Percentiles rank a stretch among this genome's conserved stretches.
Conservation (phyloP, 2,113 vertebrate species). For the Axis porcinus region DNA sequence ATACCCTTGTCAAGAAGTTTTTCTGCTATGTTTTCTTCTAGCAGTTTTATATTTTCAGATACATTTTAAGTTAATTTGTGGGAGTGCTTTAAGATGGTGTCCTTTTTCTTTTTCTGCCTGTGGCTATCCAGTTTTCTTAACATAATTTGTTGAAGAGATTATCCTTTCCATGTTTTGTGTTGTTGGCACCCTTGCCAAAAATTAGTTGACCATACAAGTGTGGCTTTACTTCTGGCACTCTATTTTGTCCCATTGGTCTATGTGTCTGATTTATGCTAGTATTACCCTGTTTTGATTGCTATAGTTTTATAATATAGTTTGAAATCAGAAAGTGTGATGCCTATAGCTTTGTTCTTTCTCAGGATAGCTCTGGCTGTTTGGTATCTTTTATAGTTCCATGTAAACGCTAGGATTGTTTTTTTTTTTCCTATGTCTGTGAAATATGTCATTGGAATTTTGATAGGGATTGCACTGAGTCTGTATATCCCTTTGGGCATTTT, state of each 20-base stretch:
- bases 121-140: not conserved
- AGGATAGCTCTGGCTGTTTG: too few relatives aligned
- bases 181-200: not conserved
- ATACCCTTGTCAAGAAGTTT: not conserved
- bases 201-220: not conserved
- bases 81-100: not conserved
- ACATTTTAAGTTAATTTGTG: not conserved
- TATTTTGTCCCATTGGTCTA: not conserved
- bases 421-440: too few relatives aligned
- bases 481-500: not conserved
- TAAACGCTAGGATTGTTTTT: too few relatives aligned
- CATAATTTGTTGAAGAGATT: not conserved
- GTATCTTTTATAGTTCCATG: too few relatives aligned
- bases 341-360: too few relatives aligned
- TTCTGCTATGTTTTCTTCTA: not conserved
- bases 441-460: too few relatives aligned
- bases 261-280: not conserved
- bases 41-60: not conserved
- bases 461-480: not conserved
- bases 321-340: not conserved
- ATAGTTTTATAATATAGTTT: not conserved
- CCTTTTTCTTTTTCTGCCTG: not conserved
- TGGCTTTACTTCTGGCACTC: not conserved
- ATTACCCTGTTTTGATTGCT: not conserved
- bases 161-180: not conserved